phyloP scores from a whole-genome alignment of 2,113 vertebrate genomes.

The Laticauda colubrina region DNA sequence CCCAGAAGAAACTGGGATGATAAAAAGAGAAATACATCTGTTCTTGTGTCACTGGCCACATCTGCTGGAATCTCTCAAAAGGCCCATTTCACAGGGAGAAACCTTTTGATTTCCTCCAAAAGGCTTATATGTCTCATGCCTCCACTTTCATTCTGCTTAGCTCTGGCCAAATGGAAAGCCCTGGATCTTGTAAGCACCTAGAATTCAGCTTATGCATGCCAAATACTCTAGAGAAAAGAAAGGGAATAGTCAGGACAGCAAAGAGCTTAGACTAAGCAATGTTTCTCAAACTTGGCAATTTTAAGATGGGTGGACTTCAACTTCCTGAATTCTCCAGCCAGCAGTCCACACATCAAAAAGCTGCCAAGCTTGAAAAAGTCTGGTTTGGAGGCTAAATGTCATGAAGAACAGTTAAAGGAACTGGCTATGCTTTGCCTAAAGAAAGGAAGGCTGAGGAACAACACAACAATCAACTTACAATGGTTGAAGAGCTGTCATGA shows the following conservation, averaged over 20 bases:
- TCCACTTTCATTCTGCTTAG: background rate
- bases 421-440: background rate
- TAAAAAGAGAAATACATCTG: background rate
- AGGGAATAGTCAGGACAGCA: background rate
- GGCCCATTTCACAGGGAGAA: background rate
- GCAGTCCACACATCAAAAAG: background rate
- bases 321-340: too few species aligned
- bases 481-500: background rate
- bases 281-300: background rate
- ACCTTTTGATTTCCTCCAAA: too few species aligned
- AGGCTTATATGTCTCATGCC: background rate
- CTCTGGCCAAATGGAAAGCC: background rate
- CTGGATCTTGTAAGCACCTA: background rate
- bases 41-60: background rate
- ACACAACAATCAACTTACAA: background rate
- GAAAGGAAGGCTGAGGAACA: background rate
- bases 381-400: background rate
- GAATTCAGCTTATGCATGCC: background rate
- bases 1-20: background rate
- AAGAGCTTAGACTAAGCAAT: background rate
- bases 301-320: background rate
- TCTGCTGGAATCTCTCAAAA: background rate
- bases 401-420: background rate
- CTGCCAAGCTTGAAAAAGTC: background rate
- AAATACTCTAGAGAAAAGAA: background rate